Base-by-base conservation (phyloP, 2,888 invertebrate genomes). In the Polietes domitor region DNA sequence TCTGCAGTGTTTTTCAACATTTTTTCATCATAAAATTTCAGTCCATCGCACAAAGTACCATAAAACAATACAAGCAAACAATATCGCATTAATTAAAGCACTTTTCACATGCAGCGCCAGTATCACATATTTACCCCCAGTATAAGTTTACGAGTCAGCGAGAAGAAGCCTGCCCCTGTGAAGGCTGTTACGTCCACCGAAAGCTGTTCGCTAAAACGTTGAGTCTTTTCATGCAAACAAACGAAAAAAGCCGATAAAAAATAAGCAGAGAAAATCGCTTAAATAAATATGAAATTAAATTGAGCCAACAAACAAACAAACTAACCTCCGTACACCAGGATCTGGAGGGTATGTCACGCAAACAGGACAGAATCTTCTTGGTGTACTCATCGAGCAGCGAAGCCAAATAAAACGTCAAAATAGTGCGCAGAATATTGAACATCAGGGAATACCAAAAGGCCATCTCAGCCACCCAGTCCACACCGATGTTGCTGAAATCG, bases 371-470 rank as follows among this genome's bases (percentile, higher is more conserved):
- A 1, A 94, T 93, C 58, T 93, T 91, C 32, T 91, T 90, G 43
- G 94, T 93, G 86, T 93, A 93, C 80, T 94, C 94, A 86, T 94
- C 92, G 4, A 94, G 91, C 10, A 92, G 89, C 0, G 94, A 93
- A 0, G 94, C 94, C 41, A 92, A 92, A 58, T 94, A 90, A 12
- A 94, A 93, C 15, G 94, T 93, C 0, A 93, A 89, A 0, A 92
- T 89, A 0, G 94, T 93, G 76, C 94, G 92, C 0, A 92, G 86
- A 26, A 94, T 89, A n/a, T 94, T 89, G 86, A 93, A 94, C 28
- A 93, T 89, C 32, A 94, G 91, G 0, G 94, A 94, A 84, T 92
- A 93, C 90, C 93, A 93, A 83, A 94, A 93, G 85, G 94, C 94
- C 9, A 93, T 82, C 65, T 92, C 92, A 28, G 93, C 92, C 24